phyloP scores from a whole-genome alignment of 2,888 invertebrate species.

The Ditula angustiorana region DNA sequence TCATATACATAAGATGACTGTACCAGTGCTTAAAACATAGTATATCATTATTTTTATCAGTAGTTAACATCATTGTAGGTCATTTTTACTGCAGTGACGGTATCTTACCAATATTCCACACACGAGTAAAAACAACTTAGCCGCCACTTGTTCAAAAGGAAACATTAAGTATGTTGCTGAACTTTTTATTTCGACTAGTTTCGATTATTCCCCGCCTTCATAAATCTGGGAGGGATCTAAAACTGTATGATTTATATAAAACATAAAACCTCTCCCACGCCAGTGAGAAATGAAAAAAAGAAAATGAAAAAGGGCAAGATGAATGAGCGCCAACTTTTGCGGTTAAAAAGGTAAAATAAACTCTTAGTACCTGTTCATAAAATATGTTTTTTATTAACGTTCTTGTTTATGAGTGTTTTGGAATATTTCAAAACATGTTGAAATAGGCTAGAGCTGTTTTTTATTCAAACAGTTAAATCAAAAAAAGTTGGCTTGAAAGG shows the following conservation, averaged over 20 bases:
- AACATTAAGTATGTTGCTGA: not conserved
- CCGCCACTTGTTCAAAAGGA: not conserved
- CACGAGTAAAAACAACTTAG: conserved; percentile 10
- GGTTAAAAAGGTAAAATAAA: conserved; percentile 47
- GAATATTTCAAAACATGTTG: not conserved
- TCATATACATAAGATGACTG: too few species aligned
- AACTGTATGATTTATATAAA: conserved; percentile 51
- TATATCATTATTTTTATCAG: too few species aligned
- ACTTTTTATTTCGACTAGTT: conserved; percentile 16
- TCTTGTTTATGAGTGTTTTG: not conserved
- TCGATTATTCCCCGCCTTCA: conserved; percentile 19
- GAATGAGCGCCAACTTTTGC: conserved; percentile 52
- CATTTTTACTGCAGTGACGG: too few species aligned
- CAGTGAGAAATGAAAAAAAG: conserved; percentile 52
- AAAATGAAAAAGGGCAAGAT: conserved; percentile 56
- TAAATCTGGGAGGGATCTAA: conserved; percentile 43
- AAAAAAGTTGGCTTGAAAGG: not conserved
- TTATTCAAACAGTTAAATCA: too few species aligned
- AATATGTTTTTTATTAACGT: not conserved
- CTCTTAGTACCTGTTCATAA: conserved; percentile 10
- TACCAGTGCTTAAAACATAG: too few species aligned
- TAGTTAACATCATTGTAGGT: too few species aligned
- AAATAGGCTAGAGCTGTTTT: conserved; percentile 25
- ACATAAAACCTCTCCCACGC: conserved; percentile 46
- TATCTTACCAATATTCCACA: too few species aligned